A percentile compares a stretch with the other conserved stretches of the same genome.
Conservation (phyloP, 2,113 vertebrate species). For the Heterochromis multidens region DNA sequence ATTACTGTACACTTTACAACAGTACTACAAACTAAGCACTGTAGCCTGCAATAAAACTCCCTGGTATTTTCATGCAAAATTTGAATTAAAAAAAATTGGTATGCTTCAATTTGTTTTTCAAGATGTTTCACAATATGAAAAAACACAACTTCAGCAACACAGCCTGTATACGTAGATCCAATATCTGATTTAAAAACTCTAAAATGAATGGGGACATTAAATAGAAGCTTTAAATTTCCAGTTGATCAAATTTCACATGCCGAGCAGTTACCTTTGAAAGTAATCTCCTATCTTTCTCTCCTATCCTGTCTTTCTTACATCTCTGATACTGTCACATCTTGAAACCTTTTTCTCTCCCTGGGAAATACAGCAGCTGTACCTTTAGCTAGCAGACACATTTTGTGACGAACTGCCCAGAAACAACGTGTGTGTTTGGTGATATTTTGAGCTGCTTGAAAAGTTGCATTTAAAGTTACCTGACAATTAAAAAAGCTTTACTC, state of each 20-base stretch:
- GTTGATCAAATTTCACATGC: neutral
- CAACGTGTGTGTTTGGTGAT: neutral
- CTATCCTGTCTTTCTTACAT: neutral
- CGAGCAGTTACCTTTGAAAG: neutral
- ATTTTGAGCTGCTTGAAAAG: neutral
- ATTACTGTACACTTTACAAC: neutral
- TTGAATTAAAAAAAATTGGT: neutral
- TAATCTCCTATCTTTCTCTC: neutral
- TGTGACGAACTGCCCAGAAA: neutral
- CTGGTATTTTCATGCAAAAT: neutral
- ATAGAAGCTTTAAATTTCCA: neutral
- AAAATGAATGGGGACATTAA: neutral
- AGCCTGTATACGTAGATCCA: neutral
- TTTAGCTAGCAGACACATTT: neutral
- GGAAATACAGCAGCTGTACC: neutral
- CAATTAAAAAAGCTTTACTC: neutral
- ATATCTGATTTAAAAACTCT: neutral
- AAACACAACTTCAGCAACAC: neutral
- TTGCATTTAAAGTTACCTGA: neutral
- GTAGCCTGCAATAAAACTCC: neutral
- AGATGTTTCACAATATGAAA: neutral
- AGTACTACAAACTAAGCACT: neutral
- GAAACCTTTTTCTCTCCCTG: neutral
- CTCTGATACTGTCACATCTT: neutral
- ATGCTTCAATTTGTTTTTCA: neutral